Percentiles rank a stretch among this genome's conserved stretches.
phyloP scores from a whole-genome alignment of 1,140 invertebrate species.

The Dufourea novaeangliae region DNA sequence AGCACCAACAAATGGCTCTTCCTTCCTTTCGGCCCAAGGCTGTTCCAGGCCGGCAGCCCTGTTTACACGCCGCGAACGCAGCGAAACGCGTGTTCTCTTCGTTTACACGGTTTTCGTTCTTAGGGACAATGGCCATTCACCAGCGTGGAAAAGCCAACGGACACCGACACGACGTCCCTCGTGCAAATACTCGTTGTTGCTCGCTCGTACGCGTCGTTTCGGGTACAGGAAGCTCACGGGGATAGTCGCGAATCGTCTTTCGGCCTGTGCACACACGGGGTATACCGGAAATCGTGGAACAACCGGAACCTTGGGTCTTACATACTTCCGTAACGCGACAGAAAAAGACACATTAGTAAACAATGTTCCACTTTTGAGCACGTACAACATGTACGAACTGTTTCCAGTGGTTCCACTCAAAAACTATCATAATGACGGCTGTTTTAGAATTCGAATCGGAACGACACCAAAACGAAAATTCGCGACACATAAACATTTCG shows the following conservation, averaged over 20 bases:
- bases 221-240: conserved; percentile 5
- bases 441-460: too few species aligned
- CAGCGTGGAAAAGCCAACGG: conserved; percentile 27
- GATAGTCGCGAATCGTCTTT: too few species aligned
- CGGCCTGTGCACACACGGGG: neutral
- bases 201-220: neutral
- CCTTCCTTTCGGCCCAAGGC: conserved; percentile 59
- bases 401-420: too few species aligned
- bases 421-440: too few species aligned
- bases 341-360: too few species aligned
- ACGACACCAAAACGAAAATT: too few species aligned
- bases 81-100: conserved; percentile 54
- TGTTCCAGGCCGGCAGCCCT: conserved; percentile 56
- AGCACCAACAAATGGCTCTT: conserved; percentile 62
- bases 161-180: conserved; percentile 15
- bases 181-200: conserved; percentile 42
- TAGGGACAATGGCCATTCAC: conserved; percentile 54
- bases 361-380: too few species aligned
- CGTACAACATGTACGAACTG: too few species aligned
- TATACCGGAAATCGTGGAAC: neutral
- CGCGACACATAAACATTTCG: too few species aligned
- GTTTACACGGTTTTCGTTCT: conserved; percentile 55
- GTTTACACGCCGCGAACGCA: conserved; percentile 54
- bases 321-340: too few species aligned
- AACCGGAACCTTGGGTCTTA: too few species aligned